Evolutionary conservation across 2,797 vertebrate species (phyloP), one percentile per base, ranked within the genome.

Genomic region (Bucorvus abyssinicus): DNA sequence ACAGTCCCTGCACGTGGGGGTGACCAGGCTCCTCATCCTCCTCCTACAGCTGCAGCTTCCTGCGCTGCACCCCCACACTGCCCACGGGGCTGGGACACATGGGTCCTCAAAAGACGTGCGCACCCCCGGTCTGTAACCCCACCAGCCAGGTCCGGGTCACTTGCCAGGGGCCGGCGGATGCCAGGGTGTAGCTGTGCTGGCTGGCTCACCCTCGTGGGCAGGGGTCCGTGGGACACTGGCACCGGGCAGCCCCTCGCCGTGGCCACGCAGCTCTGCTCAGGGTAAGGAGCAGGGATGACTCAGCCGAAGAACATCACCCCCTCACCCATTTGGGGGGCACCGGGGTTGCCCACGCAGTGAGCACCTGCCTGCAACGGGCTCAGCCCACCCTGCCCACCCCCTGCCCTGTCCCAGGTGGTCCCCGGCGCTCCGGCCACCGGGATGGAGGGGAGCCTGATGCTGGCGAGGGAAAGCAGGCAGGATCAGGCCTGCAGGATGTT

Each of bases 241-340:
- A 5, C 57, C 1, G 2, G 8, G 19, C 24, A 87, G 70, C 34
- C 40, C 56, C 68, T 67, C 1, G 2, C 22, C 1, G 0, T 3
- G 45, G 57, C 22, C 18, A 24, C 0, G 0, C 3, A 32, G 38
- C 23, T 68, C 80, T 53, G 14, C 67, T n/a, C 1, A 1, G 60
- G 53, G 38, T 17, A 53, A 49, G 73, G 49, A 77, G 52, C 8
- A 1, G 42, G 56, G 67, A 96, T 97, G 96, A 97, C 96, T 96
- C 95, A 96, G 94, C 92, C 64, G 0, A 75, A 87, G 71, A 80
- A 27, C 53, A 57, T 61, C 57, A 56, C 52, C 47, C 30, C 45
- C 44, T 93, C 20, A 12, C 45, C 18, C 44, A 12, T 47, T 53
- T 14, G 13, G 49, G 79, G 71, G 75, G 5, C 52, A 29, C 26